phyloP scores from a whole-genome alignment of 2,888 invertebrate genomes.

The Ophonus ardosiacus region DNA sequence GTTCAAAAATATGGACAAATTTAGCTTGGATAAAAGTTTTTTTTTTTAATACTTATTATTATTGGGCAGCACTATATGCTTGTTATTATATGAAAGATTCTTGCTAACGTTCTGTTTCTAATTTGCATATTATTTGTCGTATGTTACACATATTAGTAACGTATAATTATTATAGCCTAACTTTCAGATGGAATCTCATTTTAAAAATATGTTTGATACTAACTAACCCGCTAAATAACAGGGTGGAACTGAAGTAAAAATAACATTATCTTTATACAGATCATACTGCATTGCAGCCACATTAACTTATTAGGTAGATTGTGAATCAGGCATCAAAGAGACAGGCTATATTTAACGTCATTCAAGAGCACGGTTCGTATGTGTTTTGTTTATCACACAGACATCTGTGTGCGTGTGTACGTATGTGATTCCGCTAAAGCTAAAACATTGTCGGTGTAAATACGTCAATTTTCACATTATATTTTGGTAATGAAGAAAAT shows the following conservation, averaged over 20 bases:
- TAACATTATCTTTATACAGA: background rate
- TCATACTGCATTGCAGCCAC: conserved; percentile 33
- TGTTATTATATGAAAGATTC: too few relatives aligned
- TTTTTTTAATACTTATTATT: too few relatives aligned
- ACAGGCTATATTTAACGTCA: conserved; percentile 53
- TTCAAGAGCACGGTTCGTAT: conserved; percentile 10
- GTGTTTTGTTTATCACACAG: conserved; percentile 14
- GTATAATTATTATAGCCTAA: background rate
- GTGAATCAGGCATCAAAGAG: conserved; percentile 41
- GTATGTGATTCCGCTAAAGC: conserved; percentile 22
- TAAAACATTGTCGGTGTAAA: background rate
- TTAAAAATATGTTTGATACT: background rate
- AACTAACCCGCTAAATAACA: background rate
- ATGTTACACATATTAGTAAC: background rate
- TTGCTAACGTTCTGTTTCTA: too few relatives aligned
- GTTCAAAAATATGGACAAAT: too few relatives aligned
- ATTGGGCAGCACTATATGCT: too few relatives aligned
- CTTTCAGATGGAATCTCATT: background rate
- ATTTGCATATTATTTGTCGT: too few relatives aligned
- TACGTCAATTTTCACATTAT: background rate
- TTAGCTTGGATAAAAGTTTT: too few relatives aligned
- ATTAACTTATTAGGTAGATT: conserved; percentile 50
- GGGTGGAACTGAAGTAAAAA: conserved; percentile 16
- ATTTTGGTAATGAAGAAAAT: background rate
- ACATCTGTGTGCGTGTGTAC: background rate